Conservation (phyloP, 2,888 invertebrate species). For the Philaethria dido region DNA sequence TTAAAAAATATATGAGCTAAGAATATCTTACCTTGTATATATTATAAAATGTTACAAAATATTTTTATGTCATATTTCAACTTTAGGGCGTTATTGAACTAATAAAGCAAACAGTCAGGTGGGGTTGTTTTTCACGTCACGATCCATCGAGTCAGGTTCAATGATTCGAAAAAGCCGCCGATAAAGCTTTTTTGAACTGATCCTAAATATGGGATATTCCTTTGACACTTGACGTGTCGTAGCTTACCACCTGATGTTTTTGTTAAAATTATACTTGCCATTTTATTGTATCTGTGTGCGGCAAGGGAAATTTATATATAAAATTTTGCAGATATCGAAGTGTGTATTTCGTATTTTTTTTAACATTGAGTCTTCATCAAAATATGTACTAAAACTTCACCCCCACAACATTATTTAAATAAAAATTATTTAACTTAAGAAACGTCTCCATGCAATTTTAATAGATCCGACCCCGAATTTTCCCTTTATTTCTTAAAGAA, state of each 20-base stretch:
- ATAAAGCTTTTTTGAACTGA: conserved; percentile 53
- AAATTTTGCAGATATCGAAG: too few relatives aligned
- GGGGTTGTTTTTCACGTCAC: conserved; percentile 54
- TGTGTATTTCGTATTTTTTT: too few relatives aligned
- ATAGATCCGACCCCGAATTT: conserved; percentile 40
- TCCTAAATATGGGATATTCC: conserved; percentile 50
- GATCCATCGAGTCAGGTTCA: conserved; percentile 48
- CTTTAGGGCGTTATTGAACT: conserved; percentile 43
- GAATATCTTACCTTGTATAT: background rate
- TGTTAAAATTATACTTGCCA: conserved; percentile 26
- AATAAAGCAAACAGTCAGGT: conserved; percentile 50
- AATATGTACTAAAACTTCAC: too few relatives aligned
- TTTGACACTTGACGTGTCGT: conserved; percentile 52
- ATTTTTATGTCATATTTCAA: background rate
- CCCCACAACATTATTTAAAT: background rate
- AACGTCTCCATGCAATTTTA: conserved; percentile 41
- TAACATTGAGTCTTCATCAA: too few relatives aligned
- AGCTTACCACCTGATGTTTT: conserved; percentile 31
- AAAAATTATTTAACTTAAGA: conserved; percentile 11
- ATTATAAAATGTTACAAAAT: background rate
- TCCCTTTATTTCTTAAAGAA: too few relatives aligned
- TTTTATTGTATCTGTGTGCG: background rate
- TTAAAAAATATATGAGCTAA: too few relatives aligned
- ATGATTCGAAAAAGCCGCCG: conserved; percentile 59
- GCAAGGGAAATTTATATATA: background rate